Percentiles rank a stretch among this genome's conserved stretches.
phyloP scores from a whole-genome alignment of 2,797 vertebrate genomes.

The Coluber constrictor region DNA sequence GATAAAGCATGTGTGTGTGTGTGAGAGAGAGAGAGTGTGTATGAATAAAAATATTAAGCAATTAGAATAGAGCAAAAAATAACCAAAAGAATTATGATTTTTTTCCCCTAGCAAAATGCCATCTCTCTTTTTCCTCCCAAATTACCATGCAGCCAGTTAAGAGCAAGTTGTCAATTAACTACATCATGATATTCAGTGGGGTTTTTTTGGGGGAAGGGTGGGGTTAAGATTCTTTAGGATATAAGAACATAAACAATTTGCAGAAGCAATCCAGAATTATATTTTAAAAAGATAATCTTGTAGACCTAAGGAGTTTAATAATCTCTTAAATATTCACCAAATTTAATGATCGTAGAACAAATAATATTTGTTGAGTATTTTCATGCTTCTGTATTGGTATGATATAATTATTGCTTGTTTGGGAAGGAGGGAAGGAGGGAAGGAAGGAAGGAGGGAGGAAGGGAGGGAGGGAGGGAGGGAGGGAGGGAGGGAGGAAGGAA shows the following conservation, averaged over 20 bases:
- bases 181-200: background rate
- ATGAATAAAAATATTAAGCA: background rate
- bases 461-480: too few relatives aligned
- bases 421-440: too few relatives aligned
- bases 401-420: slow-evolving; percentile 47
- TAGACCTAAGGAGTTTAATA: background rate
- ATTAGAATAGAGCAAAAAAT: background rate
- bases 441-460: too few relatives aligned
- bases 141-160: background rate
- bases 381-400: slow-evolving; percentile 23
- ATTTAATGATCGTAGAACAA: background rate
- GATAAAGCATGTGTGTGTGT: background rate
- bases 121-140: background rate
- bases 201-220: background rate
- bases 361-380: background rate
- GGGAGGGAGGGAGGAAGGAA: too few relatives aligned
- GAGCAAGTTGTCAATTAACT: background rate
- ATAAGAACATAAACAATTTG: background rate
- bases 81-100: background rate
- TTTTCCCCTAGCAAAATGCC: background rate
- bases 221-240: background rate
- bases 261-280: background rate
- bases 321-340: background rate
- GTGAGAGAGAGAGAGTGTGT: background rate
- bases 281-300: background rate